Percentiles rank a stretch among this genome's conserved stretches.
These are phyloP conservation scores for Axinella damicornis DNA, from an alignment of 37 sponge, comb jelly and placozoan genomes.

Conservation along the genomic window DNA sequence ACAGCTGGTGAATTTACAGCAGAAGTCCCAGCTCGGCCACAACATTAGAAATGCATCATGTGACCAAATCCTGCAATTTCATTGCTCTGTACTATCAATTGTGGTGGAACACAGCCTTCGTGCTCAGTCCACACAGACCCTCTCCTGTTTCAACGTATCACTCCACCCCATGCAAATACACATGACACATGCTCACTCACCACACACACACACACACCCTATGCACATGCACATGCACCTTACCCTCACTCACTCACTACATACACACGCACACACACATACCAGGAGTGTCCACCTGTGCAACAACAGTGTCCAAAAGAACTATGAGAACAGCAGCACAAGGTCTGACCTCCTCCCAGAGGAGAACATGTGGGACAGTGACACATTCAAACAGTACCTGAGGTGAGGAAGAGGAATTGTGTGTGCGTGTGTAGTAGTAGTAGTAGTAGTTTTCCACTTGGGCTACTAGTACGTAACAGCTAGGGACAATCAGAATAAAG, in stretches of 20 bases:
- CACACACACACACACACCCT: too few species aligned
- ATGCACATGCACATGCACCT: too few species aligned
- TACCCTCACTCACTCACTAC: neutral
- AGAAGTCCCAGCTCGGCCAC: too few species aligned
- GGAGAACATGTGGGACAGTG: constrained; percentile 94
- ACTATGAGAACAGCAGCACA: constrained; percentile 47
- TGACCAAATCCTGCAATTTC: too few species aligned
- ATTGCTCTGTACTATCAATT: too few species aligned
- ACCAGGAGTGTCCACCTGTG: constrained; percentile 89
- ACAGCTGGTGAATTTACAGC: too few species aligned
- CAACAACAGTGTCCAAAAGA: constrained; percentile 94
- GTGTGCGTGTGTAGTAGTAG: neutral
- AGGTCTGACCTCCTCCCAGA: constrained; percentile 73
- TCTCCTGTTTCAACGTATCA: neutral
- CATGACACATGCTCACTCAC: too few species aligned
- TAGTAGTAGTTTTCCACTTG: neutral
- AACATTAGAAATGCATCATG: too few species aligned
- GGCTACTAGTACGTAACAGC: neutral
- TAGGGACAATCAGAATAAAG: too few species aligned
- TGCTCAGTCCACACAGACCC: too few species aligned
- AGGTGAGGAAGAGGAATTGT: constrained; percentile 44
- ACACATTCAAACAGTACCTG: constrained; percentile 82
- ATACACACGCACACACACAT: neutral
- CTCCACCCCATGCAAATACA: too few species aligned
- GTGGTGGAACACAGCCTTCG: too few species aligned